Base-by-base conservation (phyloP, 1,140 invertebrate genomes). In the Solen grandis region DNA sequence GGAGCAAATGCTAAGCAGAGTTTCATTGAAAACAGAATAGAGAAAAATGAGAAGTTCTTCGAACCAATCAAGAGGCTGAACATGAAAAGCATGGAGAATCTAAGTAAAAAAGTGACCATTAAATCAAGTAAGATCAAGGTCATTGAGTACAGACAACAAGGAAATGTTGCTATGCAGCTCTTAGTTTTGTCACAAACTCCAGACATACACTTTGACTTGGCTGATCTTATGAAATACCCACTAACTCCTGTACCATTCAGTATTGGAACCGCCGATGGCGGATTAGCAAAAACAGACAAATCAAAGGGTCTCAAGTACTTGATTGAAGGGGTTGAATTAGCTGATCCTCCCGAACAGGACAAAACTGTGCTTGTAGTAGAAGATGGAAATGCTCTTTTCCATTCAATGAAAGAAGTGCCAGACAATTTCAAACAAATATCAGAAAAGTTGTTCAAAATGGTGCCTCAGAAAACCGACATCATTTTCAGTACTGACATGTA, bases 11-110 rank as follows among this genome's bases (percentile, higher is more conserved):
- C 57, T 33, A 70, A 72, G 54, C 25, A 77, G 54, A 33, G 31
- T 2, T 85, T 82, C 65, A 74, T 85, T 33, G 36, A 52, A 25
- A 62, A 77, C 10, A 38, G 77, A 25, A 66, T 84, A 13, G 50
- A 77, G 46, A 72, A n/a, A 63, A 70, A 62, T 2, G 36, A 77
- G n/a, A 65, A 76, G n/a, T 84, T 84, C 52, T 84, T 81, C 36
- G 73, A 85, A 65, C 82, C 77, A 31, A 54, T 82, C 13, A 72
- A 74, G 59, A 22, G 63, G 29, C 16, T 60, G 38, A 81, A 78
- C 8, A 52, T 85, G 29, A 82, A 84, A 59, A 84, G 63, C 19
- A 41, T 84, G 46, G 66, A 22, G 25, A 33, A 81, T 35, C 73
- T 81, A 77, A 62, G n/a, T 41, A 85, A 85, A 50, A 50, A 54